Base-by-base conservation (phyloP, 2,797 vertebrate species). In the Brachyalestes nurse region DNA sequence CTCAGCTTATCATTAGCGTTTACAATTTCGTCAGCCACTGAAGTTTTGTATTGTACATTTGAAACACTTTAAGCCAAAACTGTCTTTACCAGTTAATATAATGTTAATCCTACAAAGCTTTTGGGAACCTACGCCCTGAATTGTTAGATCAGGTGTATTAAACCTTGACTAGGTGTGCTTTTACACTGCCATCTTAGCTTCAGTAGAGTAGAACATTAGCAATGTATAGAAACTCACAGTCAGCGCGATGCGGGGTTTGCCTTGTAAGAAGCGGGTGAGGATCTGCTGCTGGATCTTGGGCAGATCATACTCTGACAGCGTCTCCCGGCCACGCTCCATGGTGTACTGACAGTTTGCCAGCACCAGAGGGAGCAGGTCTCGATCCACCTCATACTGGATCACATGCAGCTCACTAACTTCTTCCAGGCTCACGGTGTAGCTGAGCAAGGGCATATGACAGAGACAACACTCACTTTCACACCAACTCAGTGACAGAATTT, bases 311-410 rank as follows among this genome's bases (percentile, higher is more conserved):
- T 97, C 95, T 25, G 95, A 94, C 75, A 95, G n/a, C 0, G 94
- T 94, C 86, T 97, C 94, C 80, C 93, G 92, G 53, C 97, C 97
- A 12, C 90, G 94, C 88, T 96, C 95, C 71, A 99, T 92, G 64
- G 91, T 95, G 91, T 99, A 99, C 89, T 98, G 97, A 82, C 96
- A 96, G 91, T 96, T 97, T 86, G 97, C 95, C 53, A 98, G 90
- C 77, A 98, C 90, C 86, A 99, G 91, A 0, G 97, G 96, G 78
- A 93, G 91, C 86, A 99, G 82, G 86, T 99, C 97, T 40, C 89
- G 95, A 74, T 96, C 96, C 17, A 94, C 81, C 64, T 98, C 96
- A 0, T 98, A 99, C 12, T 91, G 96, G 82, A 98, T 95, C 85
- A 99, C 89, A 0, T 99, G 97, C 87, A 97, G 90, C 82, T 97